These are phyloP conservation scores for Drosophila recens DNA, from an alignment of 2,888 invertebrate species.

Conservation along the genomic window DNA sequence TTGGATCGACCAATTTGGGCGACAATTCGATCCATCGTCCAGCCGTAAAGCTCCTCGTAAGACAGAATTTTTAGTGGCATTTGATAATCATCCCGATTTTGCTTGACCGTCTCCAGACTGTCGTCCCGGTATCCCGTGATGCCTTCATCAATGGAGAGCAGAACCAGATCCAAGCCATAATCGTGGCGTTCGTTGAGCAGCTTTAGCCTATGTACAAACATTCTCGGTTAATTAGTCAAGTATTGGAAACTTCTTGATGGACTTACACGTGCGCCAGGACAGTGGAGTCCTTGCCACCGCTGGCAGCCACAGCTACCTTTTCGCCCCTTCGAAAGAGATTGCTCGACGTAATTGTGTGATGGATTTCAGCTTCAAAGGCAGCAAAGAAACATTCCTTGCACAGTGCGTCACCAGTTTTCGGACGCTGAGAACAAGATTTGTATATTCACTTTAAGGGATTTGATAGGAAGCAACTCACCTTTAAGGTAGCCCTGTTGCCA, in stretches of 20 bases:
- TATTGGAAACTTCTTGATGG: not conserved
- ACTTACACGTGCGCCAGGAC: constrained; percentile 94
- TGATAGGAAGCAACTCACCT: constrained; percentile 86
- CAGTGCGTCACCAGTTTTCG: constrained; percentile 95
- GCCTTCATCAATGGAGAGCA: constrained; percentile 99
- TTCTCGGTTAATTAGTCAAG: rapidly evolving
- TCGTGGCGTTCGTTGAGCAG: constrained; percentile 94
- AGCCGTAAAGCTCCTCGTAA: constrained; percentile 98
- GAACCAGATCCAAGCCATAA: constrained; percentile 94
- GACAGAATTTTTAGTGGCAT: constrained; percentile 97
- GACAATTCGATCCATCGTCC: constrained; percentile 99
- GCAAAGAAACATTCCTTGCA: constrained; percentile 98
- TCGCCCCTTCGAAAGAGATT: constrained; percentile 93
- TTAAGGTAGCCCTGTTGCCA: constrained; percentile 91
- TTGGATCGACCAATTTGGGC: constrained; percentile 93
- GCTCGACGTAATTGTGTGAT: constrained; percentile 93
- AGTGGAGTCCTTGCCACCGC: constrained; percentile 98
- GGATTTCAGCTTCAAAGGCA: constrained; percentile 97
- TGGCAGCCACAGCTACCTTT: constrained; percentile 96
- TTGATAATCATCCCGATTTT: constrained; percentile 96
- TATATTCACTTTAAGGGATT: not conserved
- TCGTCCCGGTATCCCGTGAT: constrained; percentile 98
- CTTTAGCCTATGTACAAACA: constrained; percentile 88
- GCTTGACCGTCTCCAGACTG: constrained; percentile 97
- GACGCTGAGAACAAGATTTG: constrained; percentile 85